Percentiles rank a stretch among this genome's conserved stretches.
These are phyloP conservation scores for Saccostrea glomerata DNA, from an alignment of 1,140 invertebrate species.

Conservation along the genomic window DNA sequence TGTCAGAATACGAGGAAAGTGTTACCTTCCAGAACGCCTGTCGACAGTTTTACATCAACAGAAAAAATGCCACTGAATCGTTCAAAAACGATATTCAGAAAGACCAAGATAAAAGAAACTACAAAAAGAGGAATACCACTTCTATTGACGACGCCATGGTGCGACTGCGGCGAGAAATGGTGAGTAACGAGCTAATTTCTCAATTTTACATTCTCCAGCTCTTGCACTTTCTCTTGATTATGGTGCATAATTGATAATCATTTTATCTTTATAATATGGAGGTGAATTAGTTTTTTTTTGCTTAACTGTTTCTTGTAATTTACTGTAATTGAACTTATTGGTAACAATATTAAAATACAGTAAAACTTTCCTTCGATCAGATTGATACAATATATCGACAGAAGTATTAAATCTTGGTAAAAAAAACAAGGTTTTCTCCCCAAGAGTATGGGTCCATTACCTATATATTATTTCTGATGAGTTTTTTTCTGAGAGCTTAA, in stretches of 20 bases:
- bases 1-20: constrained; percentile 41
- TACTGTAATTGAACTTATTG: background rate
- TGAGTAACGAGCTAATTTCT: constrained; percentile 10
- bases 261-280: background rate
- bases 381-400: background rate
- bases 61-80: constrained; percentile 51
- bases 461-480: no score
- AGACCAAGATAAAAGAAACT: background rate
- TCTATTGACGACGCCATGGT: constrained; percentile 54
- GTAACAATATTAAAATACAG: background rate
- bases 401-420: background rate
- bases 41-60: constrained; percentile 52
- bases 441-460: no score
- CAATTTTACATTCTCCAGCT: background rate
- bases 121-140: constrained; percentile 24
- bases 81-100: constrained; percentile 45
- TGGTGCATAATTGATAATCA: background rate
- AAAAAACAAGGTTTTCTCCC: background rate
- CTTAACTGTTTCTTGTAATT: background rate
- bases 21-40: constrained; percentile 56
- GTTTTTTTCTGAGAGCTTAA: no score
- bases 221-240: background rate
- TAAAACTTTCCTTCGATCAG: background rate
- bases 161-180: constrained; percentile 53
- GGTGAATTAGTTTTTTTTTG: no score